These are phyloP conservation scores for Galago senegalensis DNA, from an alignment of 2,797 vertebrate species.

Conservation along the genomic window DNA sequence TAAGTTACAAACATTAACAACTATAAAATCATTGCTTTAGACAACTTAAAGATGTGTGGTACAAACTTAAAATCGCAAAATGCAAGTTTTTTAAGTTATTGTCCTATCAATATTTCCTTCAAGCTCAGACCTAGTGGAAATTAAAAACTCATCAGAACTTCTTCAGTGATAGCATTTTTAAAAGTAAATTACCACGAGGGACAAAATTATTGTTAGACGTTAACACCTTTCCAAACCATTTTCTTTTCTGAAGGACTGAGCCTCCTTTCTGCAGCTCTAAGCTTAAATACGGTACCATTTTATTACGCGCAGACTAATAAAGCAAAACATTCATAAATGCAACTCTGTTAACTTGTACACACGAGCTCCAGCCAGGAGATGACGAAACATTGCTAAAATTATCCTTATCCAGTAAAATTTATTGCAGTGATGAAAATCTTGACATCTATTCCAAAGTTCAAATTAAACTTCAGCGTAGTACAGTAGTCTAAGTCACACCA, in stretches of 20 bases:
- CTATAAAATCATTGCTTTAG: slow-evolving; percentile 48
- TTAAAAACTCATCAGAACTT: slow-evolving; percentile 29
- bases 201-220: background rate
- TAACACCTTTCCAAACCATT: slow-evolving; percentile 52
- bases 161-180: background rate
- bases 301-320: slow-evolving; percentile 68
- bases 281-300: slow-evolving; percentile 58
- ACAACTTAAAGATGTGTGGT: background rate
- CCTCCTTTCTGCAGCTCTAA: slow-evolving; percentile 40
- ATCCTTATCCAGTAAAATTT: slow-evolving; percentile 80
- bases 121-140: background rate
- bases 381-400: slow-evolving; percentile 81
- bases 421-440: slow-evolving; percentile 82
- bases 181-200: slow-evolving; percentile 13
- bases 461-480: slow-evolving; percentile 73
- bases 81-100: slow-evolving; percentile 12
- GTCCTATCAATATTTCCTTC: slow-evolving; percentile 52
- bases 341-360: slow-evolving; percentile 71
- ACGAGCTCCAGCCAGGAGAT: slow-evolving; percentile 61
- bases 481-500: slow-evolving; percentile 72
- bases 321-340: slow-evolving; percentile 77
- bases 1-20: slow-evolving; percentile 50
- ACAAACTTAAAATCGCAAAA: slow-evolving; percentile 64
- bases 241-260: background rate
- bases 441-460: slow-evolving; percentile 76